Evolutionary conservation across 2,113 vertebrate species (phyloP).

Genomic region (Typhlomys cinereus): DNA sequence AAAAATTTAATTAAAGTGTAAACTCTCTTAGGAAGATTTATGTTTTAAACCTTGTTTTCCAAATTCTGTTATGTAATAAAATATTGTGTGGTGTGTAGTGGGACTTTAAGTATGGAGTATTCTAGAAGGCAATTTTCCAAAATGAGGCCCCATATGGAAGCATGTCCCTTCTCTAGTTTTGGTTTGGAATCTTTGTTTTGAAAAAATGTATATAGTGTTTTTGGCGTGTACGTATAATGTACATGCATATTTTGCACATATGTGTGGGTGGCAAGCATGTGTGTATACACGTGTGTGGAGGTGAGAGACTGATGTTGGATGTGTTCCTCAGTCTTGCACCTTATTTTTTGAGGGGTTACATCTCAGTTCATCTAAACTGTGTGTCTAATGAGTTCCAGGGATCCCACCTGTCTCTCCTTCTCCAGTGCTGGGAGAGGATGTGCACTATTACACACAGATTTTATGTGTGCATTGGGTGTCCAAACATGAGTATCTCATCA

Average conservation of each 20-base stretch:
- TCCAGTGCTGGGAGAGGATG: background rate
- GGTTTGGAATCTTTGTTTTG: background rate
- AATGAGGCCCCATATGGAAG: background rate
- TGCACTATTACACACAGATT: background rate
- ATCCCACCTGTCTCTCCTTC: background rate
- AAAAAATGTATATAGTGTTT: background rate
- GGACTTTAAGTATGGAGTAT: slow-evolving; percentile 9
- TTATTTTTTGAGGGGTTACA: background rate
- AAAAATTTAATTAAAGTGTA: slow-evolving; percentile 65
- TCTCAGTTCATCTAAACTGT: background rate
- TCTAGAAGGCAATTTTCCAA: slow-evolving; percentile 19
- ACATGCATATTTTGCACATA: background rate
- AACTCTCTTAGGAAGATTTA: slow-evolving; percentile 50
- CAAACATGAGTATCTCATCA: background rate
- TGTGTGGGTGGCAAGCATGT: background rate
- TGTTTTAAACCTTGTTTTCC: slow-evolving; percentile 51
- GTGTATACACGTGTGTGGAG: background rate
- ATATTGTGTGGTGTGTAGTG: background rate
- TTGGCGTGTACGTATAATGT: background rate
- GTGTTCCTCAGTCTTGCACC: background rate
- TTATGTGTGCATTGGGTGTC: background rate
- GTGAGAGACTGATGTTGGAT: background rate
- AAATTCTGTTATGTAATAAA: slow-evolving; percentile 48
- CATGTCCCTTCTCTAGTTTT: background rate
- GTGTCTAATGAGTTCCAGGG: background rate